A percentile compares a stretch with the other conserved stretches of the same genome.
These are phyloP conservation scores for Somateria mollissima DNA, from an alignment of 2,797 vertebrate genomes.

Conservation along the genomic window DNA sequence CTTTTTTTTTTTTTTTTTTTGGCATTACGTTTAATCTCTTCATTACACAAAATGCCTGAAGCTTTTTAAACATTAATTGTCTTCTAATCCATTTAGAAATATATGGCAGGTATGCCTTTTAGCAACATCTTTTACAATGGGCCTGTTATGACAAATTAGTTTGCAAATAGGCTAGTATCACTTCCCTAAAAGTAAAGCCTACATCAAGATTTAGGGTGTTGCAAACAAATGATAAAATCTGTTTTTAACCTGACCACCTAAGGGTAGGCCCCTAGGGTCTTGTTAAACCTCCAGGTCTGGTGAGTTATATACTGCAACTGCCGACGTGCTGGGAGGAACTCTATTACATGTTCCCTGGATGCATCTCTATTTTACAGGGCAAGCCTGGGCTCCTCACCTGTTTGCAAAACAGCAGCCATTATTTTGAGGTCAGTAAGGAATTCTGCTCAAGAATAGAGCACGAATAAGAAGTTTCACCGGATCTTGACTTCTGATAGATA, in stretches of 20 bases:
- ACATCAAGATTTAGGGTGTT: neutral
- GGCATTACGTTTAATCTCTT: neutral
- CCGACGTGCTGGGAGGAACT: neutral
- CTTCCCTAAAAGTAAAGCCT: neutral
- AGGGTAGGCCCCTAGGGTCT: neutral
- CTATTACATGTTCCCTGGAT: neutral
- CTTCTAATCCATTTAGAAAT: constrained; percentile 42
- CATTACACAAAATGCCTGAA: constrained; percentile 9
- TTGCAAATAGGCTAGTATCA: constrained; percentile 10
- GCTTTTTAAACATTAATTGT: constrained; percentile 1
- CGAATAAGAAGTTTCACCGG: neutral
- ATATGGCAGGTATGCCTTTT: neutral
- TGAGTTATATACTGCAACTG: neutral
- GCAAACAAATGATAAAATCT: neutral
- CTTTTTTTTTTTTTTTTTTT: neutral
- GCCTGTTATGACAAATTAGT: constrained; percentile 43
- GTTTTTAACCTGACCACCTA: neutral
- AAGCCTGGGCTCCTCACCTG: neutral
- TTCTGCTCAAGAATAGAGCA: neutral
- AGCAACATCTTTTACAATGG: neutral
- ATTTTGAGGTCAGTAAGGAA: neutral
- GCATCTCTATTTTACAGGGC: neutral
- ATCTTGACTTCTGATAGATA: neutral
- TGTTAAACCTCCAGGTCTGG: neutral
- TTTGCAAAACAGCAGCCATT: neutral